phyloP scores from a whole-genome alignment of 2,888 invertebrate genomes.

The Priocnemis perturbator region DNA sequence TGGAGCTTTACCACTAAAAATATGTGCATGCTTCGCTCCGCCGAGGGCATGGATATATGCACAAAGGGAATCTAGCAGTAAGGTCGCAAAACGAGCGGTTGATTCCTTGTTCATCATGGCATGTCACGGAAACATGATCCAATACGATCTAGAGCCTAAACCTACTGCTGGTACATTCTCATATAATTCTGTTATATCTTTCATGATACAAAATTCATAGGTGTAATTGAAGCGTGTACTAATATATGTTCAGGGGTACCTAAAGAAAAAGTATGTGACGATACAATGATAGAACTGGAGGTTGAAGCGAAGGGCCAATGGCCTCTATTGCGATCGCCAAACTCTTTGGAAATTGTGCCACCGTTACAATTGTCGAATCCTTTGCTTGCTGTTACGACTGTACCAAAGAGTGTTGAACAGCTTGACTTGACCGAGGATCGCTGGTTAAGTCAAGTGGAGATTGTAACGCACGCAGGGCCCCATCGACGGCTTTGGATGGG shows the following conservation, averaged over 20 bases:
- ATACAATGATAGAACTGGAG: conserved; percentile 89
- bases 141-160: conserved; percentile 91
- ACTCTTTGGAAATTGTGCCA: conserved; percentile 83
- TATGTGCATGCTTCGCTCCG: conserved; percentile 87
- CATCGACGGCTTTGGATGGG: conserved; percentile 99
- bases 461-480: conserved; percentile 97
- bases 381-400: conserved; percentile 75
- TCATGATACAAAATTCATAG: neutral
- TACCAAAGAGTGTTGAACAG: conserved; percentile 61
- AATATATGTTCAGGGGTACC: conserved; percentile 78
- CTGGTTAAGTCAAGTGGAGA: conserved; percentile 98
- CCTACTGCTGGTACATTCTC: conserved; percentile 77
- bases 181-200: neutral
- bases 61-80: conserved; percentile 70
- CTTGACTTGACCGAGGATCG: conserved; percentile 80
- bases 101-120: conserved; percentile 94
- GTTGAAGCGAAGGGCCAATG: conserved; percentile 94
- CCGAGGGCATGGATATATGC: conserved; percentile 83
- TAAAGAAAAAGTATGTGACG: conserved; percentile 91
- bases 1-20: conserved; percentile 83
- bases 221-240: too few species aligned
- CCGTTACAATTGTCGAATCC: conserved; percentile 86
- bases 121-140: conserved; percentile 90
- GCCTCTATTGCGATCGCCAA: conserved; percentile 84
- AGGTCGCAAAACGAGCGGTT: conserved; percentile 77